phyloP scores from a whole-genome alignment of 2,888 invertebrate species.

The Erebia epiphron region DNA sequence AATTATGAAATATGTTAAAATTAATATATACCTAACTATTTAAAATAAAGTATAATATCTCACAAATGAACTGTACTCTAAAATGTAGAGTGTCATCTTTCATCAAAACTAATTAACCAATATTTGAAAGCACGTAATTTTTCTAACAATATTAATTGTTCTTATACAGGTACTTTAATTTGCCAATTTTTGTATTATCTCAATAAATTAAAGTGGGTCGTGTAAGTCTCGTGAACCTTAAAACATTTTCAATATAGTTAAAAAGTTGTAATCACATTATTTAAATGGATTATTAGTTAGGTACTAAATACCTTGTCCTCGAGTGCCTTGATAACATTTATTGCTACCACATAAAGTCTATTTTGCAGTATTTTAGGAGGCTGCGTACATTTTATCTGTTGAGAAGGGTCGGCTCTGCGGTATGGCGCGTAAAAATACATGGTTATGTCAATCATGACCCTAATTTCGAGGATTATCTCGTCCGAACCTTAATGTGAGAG shows the following conservation, averaged over 20 bases:
- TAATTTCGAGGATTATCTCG: conserved; percentile 17
- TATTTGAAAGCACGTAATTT: too few relatives aligned
- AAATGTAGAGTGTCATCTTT: too few relatives aligned
- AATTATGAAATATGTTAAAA: too few relatives aligned
- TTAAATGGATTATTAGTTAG: background rate
- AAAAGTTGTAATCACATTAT: background rate
- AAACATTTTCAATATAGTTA: background rate
- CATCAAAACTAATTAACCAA: too few relatives aligned
- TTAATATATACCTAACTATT: too few relatives aligned
- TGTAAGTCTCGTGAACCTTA: background rate
- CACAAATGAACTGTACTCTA: too few relatives aligned
- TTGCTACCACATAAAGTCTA: background rate
- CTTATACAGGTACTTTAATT: too few relatives aligned
- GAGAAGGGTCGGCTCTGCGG: conserved; percentile 31
- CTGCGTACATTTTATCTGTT: conserved; percentile 29
- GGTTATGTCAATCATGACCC: conserved; percentile 27
- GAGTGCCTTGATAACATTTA: background rate
- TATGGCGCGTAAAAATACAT: conserved; percentile 32
- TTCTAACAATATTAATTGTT: too few relatives aligned
- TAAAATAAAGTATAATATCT: too few relatives aligned
- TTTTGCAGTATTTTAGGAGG: conserved; percentile 18
- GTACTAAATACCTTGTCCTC: background rate
- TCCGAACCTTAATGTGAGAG: background rate
- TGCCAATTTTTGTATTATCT: too few relatives aligned
- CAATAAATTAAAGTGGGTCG: background rate